Percentiles rank a stretch among this genome's conserved stretches.
These are phyloP conservation scores for Cotesia typhae DNA, from an alignment of 1,140 invertebrate genomes.

Conservation along the genomic window DNA sequence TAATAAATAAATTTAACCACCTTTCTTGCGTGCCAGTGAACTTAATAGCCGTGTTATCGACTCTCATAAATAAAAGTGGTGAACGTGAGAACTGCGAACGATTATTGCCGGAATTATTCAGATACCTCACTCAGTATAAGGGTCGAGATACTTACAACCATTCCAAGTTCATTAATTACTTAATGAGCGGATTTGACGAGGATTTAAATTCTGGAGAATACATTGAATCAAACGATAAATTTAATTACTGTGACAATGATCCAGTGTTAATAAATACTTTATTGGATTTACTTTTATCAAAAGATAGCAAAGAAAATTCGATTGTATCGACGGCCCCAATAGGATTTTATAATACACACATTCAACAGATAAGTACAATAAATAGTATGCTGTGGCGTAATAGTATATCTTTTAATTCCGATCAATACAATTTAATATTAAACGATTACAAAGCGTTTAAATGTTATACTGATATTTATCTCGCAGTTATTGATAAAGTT, in stretches of 20 bases:
- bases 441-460: slow-evolving; percentile 51
- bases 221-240: slow-evolving; percentile 30
- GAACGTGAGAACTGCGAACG: slow-evolving; percentile 23
- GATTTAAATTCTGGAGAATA: slow-evolving; percentile 39
- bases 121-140: slow-evolving; percentile 40
- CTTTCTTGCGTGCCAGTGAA: slow-evolving; percentile 54
- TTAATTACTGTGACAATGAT: slow-evolving; percentile 42
- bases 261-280: slow-evolving; percentile 53
- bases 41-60: slow-evolving; percentile 48
- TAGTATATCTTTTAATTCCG: slow-evolving; percentile 54
- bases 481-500: slow-evolving; percentile 41
- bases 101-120: slow-evolving; percentile 46
- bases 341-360: slow-evolving; percentile 53
- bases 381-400: slow-evolving; percentile 67
- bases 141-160: slow-evolving; percentile 45
- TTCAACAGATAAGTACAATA: slow-evolving; percentile 56
- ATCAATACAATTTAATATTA: slow-evolving; percentile 42
- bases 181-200: neutral
- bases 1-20: slow-evolving; percentile 34
- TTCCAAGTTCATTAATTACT: slow-evolving; percentile 4
- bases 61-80: slow-evolving; percentile 34
- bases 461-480: slow-evolving; percentile 45
- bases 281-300: slow-evolving; percentile 47
- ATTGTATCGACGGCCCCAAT: slow-evolving; percentile 50
- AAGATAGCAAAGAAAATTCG: slow-evolving; percentile 29